A percentile compares a stretch with the other conserved stretches of the same genome.
Evolutionary conservation across 2,888 invertebrate genomes (phyloP).

Genomic region (Mactromeris polynyma): DNA sequence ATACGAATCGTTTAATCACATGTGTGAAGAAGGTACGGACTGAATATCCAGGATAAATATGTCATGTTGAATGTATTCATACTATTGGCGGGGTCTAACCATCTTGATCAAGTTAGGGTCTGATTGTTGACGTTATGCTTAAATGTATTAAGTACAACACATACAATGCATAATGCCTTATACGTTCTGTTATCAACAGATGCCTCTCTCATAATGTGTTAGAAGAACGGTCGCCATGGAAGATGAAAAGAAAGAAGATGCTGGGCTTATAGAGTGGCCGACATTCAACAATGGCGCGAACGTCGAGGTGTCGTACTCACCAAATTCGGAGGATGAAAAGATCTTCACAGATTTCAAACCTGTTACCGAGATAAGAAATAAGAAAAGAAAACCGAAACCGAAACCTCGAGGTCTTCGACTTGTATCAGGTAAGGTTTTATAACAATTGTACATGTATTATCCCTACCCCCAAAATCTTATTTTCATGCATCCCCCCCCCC

Average conservation of each 20-base stretch:
- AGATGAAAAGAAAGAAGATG: constrained; percentile 35
- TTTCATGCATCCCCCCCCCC: no score
- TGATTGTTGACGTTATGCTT: no score
- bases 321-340: constrained; percentile 49
- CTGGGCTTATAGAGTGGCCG: constrained; percentile 62
- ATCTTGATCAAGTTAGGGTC: no score
- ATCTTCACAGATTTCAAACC: constrained; percentile 63
- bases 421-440: constrained; percentile 46
- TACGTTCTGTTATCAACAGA: not conserved
- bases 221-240: constrained; percentile 1
- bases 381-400: constrained; percentile 59
- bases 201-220: not conserved
- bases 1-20: no score
- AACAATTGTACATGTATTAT: not conserved
- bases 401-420: constrained; percentile 40
- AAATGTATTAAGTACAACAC: no score
- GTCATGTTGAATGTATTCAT: no score
- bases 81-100: no score
- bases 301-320: constrained; percentile 53
- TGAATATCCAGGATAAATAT: no score
- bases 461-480: no score
- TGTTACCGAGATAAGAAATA: constrained; percentile 66
- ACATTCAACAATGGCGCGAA: constrained; percentile 51
- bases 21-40: no score
- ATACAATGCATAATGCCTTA: no score